Conservation (phyloP, 2,888 invertebrate genomes). For the Macrosiphum euphorbiae region DNA sequence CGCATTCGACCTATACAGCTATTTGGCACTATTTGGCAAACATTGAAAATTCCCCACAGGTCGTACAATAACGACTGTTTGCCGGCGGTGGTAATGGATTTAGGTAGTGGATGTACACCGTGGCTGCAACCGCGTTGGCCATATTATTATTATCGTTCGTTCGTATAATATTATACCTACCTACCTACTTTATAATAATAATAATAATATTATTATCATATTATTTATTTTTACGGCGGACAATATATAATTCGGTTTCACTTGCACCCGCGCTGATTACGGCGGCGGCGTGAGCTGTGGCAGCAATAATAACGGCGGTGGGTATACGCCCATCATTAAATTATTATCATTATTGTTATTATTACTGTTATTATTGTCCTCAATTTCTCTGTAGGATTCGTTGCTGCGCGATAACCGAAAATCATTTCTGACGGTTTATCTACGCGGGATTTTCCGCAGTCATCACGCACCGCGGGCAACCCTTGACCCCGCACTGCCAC, state of each 20-base stretch:
- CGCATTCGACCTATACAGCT: neutral
- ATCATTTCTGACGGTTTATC: neutral
- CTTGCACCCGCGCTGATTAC: conserved; percentile 20
- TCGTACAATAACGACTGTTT: neutral
- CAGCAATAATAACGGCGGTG: neutral
- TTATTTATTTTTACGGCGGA: neutral
- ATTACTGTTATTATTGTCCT: neutral
- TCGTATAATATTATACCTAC: neutral
- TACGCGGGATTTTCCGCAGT: neutral
- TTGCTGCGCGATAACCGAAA: neutral
- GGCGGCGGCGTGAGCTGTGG: neutral
- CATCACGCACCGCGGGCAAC: neutral
- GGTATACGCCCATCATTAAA: neutral
- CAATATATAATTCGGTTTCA: conserved; percentile 8
- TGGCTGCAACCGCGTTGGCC: neutral
- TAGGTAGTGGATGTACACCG: neutral
- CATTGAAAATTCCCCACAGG: neutral
- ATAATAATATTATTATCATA: neutral
- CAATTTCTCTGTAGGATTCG: neutral
- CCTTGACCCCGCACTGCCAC: neutral
- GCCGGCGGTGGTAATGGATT: neutral
- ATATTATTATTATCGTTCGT: neutral
- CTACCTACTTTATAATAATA: neutral
- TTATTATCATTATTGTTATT: neutral
- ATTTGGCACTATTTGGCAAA: neutral